Evolutionary conservation across 2,888 invertebrate species (phyloP).

Genomic region (Apamea epomidion): DNA sequence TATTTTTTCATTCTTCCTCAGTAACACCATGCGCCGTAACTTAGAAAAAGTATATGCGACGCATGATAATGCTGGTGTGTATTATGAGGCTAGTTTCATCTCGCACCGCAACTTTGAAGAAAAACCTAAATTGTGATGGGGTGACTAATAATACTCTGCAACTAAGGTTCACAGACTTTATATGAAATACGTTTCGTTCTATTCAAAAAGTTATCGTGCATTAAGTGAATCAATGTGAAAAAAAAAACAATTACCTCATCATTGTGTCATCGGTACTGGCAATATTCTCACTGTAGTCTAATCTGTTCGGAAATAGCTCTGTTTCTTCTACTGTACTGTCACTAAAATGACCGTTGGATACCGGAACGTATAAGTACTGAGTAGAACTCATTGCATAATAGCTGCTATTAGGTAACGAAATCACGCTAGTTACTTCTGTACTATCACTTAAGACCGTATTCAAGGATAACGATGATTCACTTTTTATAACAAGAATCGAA

Average conservation of each 20-base stretch:
- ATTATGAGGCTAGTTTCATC: background rate
- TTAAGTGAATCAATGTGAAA: background rate
- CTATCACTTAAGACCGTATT: slow-evolving; percentile 56
- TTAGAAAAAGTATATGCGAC: background rate
- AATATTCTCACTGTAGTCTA: slow-evolving; percentile 46
- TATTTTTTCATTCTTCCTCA: background rate
- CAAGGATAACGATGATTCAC: slow-evolving; percentile 73
- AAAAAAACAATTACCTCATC: slow-evolving; percentile 53
- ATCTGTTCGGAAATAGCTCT: slow-evolving; percentile 54
- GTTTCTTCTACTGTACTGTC: slow-evolving; percentile 47
- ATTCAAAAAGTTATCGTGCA: too few species aligned
- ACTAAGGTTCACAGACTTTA: background rate
- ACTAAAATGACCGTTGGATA: slow-evolving; percentile 38
- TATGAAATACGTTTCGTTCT: background rate
- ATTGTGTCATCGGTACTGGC: slow-evolving; percentile 37
- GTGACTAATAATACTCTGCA: background rate
- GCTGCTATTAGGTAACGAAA: slow-evolving; percentile 67
- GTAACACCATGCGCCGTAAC: background rate
- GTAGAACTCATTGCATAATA: slow-evolving; percentile 62
- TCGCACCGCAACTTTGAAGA: background rate
- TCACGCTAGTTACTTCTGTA: slow-evolving; percentile 68
- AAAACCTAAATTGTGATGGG: background rate
- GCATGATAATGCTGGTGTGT: background rate
- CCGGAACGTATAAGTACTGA: slow-evolving; percentile 60
- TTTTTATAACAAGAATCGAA: slow-evolving; percentile 68